Conservation (phyloP, 2,113 vertebrate genomes). For the Brachyistius frenatus region DNA sequence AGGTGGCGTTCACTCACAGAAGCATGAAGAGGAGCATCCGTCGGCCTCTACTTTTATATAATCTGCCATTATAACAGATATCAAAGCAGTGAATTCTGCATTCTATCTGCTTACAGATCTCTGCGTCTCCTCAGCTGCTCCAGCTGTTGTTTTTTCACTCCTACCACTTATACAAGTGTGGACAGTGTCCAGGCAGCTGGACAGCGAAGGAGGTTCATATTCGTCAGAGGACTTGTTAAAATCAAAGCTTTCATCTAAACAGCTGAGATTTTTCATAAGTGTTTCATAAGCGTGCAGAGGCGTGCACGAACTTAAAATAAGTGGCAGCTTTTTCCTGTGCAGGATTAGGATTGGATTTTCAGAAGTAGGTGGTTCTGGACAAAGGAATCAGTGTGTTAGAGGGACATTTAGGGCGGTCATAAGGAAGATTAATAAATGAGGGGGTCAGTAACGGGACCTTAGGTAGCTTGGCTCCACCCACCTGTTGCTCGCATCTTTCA, state of each 20-base stretch:
- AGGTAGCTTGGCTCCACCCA: too few species aligned
- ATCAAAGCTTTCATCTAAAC: neutral
- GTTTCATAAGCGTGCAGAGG: too few species aligned
- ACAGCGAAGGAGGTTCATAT: neutral
- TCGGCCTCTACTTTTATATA: neutral
- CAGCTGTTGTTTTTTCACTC: neutral
- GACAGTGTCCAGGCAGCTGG: neutral
- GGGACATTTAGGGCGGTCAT: too few species aligned
- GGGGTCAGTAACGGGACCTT: too few species aligned
- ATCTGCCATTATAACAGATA: neutral
- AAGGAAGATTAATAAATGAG: too few species aligned
- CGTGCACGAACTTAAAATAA: too few species aligned
- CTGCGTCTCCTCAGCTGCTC: neutral
- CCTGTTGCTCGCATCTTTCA: too few species aligned
- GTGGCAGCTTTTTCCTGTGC: too few species aligned
- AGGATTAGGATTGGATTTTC: too few species aligned
- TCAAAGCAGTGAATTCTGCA: neutral
- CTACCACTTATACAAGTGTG: neutral
- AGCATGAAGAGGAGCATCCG: conserved; percentile 4
- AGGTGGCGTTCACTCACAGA: conserved; percentile 4
- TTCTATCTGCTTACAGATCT: neutral
- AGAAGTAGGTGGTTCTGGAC: too few species aligned
- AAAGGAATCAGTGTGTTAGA: too few species aligned
- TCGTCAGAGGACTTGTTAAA: neutral
- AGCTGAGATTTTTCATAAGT: neutral